Percentiles rank a stretch among this genome's conserved stretches.
Conservation (phyloP, 2,113 vertebrate species). For the Cyanistes caeruleus region DNA sequence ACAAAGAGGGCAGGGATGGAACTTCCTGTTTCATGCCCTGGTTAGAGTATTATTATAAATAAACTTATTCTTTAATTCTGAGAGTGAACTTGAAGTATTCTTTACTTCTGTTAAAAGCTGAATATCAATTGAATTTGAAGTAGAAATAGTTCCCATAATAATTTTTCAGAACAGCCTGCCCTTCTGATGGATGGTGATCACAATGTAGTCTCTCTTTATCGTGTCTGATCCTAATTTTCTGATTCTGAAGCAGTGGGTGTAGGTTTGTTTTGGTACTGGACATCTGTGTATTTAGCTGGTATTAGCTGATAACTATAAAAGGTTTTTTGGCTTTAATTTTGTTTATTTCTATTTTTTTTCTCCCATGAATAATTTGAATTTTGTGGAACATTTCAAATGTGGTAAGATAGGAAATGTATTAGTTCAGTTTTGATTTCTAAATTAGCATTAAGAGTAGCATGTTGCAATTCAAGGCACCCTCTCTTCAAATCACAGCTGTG, state of each 20-base stretch:
- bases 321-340: neutral
- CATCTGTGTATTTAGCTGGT: neutral
- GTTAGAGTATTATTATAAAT: neutral
- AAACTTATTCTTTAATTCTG: neutral
- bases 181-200: neutral
- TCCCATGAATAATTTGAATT: neutral
- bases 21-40: neutral
- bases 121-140: neutral
- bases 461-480: neutral
- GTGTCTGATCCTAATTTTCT: neutral
- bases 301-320: neutral
- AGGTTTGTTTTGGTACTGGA: neutral
- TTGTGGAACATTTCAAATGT: neutral
- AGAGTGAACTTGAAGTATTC: neutral
- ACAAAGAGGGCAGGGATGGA: neutral
- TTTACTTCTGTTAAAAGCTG: neutral
- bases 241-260: neutral
- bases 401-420: neutral
- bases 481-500: neutral
- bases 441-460: neutral
- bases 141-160: neutral
- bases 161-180: neutral
- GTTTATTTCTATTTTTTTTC: accelerated
- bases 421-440: neutral
- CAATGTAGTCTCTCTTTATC: neutral